Evolutionary conservation across 1,140 invertebrate genomes (phyloP), one percentile per base, ranked within the genome.

Genomic region (Drosophila aff.): DNA sequence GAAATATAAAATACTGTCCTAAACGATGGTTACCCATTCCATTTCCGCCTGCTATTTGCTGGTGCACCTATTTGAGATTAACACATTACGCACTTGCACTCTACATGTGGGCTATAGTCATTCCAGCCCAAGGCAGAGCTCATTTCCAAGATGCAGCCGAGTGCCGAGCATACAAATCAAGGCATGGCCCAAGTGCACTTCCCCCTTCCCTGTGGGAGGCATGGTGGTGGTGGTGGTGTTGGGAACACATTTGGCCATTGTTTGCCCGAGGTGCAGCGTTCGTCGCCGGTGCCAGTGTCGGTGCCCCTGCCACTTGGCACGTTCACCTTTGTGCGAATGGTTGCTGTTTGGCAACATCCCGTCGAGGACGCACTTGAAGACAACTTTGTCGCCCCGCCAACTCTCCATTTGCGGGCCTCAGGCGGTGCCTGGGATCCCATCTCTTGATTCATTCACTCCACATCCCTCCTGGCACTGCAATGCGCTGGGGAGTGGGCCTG

Each of bases 341-440:
- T 64, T 11, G 60, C 76, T 87, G 84, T 89, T 89, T 89, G 83
- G 73, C 77, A 89, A 87, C 83, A 87, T 67, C 47, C 65, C 38
- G 81, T 62, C 75, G 67, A 86, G 83, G 61, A 68, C 59, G 66
- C 84, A 84, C 84, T 89, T 84, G 65, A 89, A 89, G 78, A 81
- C 79, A 89, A 89, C 84, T 83, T 83, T 83, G 80, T 72, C 81
- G 71, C 82, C 82, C 41, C 55, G 59, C 57, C 49, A 44, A 49
- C 41, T 74, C 68, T 75, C 73, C 50, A 52, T 61, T 40, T 55
- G 63, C 13, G 23, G 38, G 60, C 77, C 55, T 13, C 68, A 60
- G 66, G 72, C 76, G 15, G 47, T 38, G 46, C 46, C 33, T 16
- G 21, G 46, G 44, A 50, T 55, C 53, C 53, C 53, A 40, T 57